Base-by-base conservation (phyloP, 2,113 vertebrate species). In the Petroica traversi region DNA sequence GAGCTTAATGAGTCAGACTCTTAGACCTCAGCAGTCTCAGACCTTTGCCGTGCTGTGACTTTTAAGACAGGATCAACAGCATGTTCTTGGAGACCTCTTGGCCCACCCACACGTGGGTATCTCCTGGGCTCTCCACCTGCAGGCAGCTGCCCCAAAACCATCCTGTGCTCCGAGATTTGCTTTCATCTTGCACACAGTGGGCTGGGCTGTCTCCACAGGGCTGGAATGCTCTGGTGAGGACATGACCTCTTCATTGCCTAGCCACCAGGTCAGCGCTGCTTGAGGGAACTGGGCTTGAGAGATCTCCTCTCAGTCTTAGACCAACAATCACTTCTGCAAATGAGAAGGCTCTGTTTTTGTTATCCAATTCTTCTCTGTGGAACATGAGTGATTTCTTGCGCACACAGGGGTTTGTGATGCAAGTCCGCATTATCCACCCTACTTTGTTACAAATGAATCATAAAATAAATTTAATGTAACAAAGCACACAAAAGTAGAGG, bases 41-140 rank as follows among this genome's bases (percentile, higher is more conserved):
- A 40, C 23, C 14, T 52, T 76, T 89, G 40, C 52, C n/a, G 16
- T 34, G 8, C 49, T 48, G 41, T 84, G 80, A 48, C 40, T 73
- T 89, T 45, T 78, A 57, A 64, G 59, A 40, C 2, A 12, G 22
- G 19, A 8, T 33, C 86, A 63, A 57, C 31, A 45, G 38, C 4
- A 1, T 82, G 46, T 63, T 68, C 33, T 59, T 52, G 48, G 43
- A 63, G 28, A 55, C 11, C 51, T 29, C 8, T 8, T 74, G 57
- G 46, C 43, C 22, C 58, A 55, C 2, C 13, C 6, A 3, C 0
- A 5, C 0, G 0, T 57, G 51, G 16, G 15, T 45, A 16, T 78
- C 55, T 85, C 61, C 43, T 41, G 88, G 68, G 46, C 29, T 28
- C 31, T 36, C 31, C 1, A 0, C n/a, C 8, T 19, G 31, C 36